Base-by-base conservation (phyloP, 2,113 vertebrate genomes). In the Xenopus borealis region DNA sequence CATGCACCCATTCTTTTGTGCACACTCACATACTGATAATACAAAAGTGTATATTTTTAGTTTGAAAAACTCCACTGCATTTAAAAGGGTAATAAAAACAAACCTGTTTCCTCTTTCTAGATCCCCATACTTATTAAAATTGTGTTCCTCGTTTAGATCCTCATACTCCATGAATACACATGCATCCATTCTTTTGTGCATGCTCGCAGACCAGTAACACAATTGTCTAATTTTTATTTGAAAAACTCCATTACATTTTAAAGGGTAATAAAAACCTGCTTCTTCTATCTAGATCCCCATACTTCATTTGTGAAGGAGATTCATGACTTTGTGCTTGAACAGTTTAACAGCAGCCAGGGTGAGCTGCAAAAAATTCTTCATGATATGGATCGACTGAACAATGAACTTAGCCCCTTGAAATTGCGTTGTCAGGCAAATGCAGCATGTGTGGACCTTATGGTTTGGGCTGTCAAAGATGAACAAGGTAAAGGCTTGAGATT, bases 371-470 rank as follows among this genome's bases (percentile, higher is more conserved):
- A 94, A 80, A 92, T 96, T 58, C 92, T 99, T 8, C 94, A 97
- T 2, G 94, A 98, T 0, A 83, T 92, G 0, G 94, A 93, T 63
- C 90, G 91, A 19, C 79, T 95, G 82, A 91, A 92, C 59, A 89
- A 84, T 5, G 95, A 96, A 16, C 89, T 95, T 79, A 96, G 90
- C 78, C 94, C 95, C 7, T 85, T 99, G 66, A 98, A 97, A 72
- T 89, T 99, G 12, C 95, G 95, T 64, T 98, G 96, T 84, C 97
- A 98, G 85, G 97, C 97, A 62, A 99, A 93, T 14, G 96, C 96
- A 1, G 95, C 96, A 79, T 99, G 96, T 0, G 95, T 99, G 83
- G 96, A 98, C 86, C 95, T 98, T 79, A 97, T 98, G 96, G 96
- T 98, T 82, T 99, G 96, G 96, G 96, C 96, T 0, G 94, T 96